Evolutionary conservation across 2,797 vertebrate genomes (phyloP).

Genomic region (Limnodromus scolopaceus): DNA sequence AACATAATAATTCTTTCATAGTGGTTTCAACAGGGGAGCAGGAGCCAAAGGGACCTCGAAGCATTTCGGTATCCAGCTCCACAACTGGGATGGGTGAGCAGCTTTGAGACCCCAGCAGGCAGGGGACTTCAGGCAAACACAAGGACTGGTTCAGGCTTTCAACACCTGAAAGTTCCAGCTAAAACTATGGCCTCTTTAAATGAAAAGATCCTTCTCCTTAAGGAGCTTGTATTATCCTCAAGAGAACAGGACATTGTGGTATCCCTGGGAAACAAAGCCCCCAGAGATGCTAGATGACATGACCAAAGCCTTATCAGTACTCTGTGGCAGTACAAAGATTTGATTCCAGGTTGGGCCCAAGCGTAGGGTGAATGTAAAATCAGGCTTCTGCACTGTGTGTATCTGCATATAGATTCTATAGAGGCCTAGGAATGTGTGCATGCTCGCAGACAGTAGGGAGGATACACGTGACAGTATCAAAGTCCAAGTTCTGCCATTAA

Average conservation of each 20-base stretch:
- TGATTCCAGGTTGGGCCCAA: not conserved
- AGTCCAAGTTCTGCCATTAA: not conserved
- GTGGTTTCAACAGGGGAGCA: not conserved
- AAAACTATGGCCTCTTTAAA: not conserved
- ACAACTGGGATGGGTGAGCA: not conserved
- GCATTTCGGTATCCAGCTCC: not conserved
- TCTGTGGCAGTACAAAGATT: not conserved
- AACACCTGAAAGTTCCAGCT: not conserved
- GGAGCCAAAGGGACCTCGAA: not conserved
- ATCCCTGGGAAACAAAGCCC: not conserved
- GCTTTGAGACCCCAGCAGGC: not conserved
- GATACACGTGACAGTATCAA: no score
- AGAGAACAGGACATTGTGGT: not conserved
- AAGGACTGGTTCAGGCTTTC: not conserved
- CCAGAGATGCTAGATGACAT: not conserved
- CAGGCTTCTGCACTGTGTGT: not conserved
- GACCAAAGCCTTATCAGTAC: not conserved
- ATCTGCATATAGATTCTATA: no score
- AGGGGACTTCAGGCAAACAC: not conserved
- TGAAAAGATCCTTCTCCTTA: not conserved
- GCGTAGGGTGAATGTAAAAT: not conserved
- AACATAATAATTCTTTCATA: constrained; percentile 15
- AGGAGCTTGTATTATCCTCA: not conserved
- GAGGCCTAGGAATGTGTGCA: not conserved
- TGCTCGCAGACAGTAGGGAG: not conserved